These are phyloP conservation scores for Galeopterus variegatus DNA, from an alignment of 2,113 vertebrate genomes.

Conservation along the genomic window DNA sequence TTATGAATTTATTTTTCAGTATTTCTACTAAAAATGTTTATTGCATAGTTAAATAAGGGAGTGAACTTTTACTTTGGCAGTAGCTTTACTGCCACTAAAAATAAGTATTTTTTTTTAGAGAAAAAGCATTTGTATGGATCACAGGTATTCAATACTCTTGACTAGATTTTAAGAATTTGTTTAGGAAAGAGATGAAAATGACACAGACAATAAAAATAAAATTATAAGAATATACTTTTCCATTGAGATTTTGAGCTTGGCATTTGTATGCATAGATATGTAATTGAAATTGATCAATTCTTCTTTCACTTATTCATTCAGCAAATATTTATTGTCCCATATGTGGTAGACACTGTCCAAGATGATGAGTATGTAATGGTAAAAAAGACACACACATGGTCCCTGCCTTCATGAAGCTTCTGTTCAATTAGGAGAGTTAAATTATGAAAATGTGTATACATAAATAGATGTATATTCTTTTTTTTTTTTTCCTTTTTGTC, in stretches of 20 bases:
- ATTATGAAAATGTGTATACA: neutral
- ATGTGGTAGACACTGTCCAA: neutral
- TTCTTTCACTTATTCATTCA: neutral
- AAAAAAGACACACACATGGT: neutral
- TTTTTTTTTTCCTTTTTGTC: no score
- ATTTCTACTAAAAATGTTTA: constrained; percentile 44
- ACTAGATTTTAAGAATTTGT: neutral
- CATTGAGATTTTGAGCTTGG: neutral
- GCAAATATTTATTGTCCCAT: neutral
- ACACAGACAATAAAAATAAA: neutral
- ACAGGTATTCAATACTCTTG: neutral
- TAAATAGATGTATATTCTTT: neutral
- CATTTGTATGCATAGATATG: neutral
- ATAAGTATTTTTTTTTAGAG: neutral
- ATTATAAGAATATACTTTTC: neutral
- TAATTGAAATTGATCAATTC: neutral
- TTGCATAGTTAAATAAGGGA: neutral
- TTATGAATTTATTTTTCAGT: constrained; percentile 27
- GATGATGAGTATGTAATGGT: neutral
- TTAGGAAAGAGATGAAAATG: neutral
- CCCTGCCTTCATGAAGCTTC: neutral
- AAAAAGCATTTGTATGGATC: neutral
- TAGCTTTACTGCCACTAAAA: neutral
- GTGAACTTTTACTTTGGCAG: constrained; percentile 17
- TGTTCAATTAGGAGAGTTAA: neutral